Evolutionary conservation across 2,888 invertebrate genomes (phyloP), one percentile per base, ranked within the genome.

Genomic region (Strigamia crassipes): DNA sequence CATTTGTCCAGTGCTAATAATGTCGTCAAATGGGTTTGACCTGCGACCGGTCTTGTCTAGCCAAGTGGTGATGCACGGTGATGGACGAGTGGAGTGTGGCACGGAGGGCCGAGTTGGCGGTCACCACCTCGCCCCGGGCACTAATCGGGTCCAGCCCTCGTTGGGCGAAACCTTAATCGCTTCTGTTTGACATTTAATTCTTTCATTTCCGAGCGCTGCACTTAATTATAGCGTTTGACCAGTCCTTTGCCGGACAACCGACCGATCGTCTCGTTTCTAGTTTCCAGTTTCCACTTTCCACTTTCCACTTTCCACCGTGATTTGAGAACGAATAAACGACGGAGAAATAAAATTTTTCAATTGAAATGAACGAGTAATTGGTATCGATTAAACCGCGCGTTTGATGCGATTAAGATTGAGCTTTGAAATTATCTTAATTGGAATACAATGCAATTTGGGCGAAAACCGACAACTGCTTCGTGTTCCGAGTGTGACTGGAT

Each of bases 11-110:
- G n/a, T 18, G 51, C 79, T 79, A 79, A 79, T 79, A 34, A 79
- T 79, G 79, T 79, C 38, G 79, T 79, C 79, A 79, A 21, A 79
- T 79, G 79, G 79, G n/a, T 18, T 79, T 79, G 79, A 79, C 15
- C 79, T 79, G 10, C 31, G 41, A 79, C 79, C 79, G 27, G 31
- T 13, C 38, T 38, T 34, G 79, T 38, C 38, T 27, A n/a, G 79
- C 38, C 31, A 12, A 27, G 77, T 34, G n/a, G 79, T 79, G 79
- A 79, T 79, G 79, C 34, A 79, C 79, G 38, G 27, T 38, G 51
- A 51, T 51, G 51, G 51, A 51, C 51, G 51, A 51, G 15, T 51
- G 15, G 51, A 51, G 51, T 51, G 15, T 51, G 51, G 51, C 51
- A 15, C 51, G 51, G 18, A 51, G 51, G 51, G 38, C 51, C 18